Percentiles rank a stretch among this genome's conserved stretches.
phyloP scores from a whole-genome alignment of 2,797 vertebrate species.

The Sternotherus odoratus region DNA sequence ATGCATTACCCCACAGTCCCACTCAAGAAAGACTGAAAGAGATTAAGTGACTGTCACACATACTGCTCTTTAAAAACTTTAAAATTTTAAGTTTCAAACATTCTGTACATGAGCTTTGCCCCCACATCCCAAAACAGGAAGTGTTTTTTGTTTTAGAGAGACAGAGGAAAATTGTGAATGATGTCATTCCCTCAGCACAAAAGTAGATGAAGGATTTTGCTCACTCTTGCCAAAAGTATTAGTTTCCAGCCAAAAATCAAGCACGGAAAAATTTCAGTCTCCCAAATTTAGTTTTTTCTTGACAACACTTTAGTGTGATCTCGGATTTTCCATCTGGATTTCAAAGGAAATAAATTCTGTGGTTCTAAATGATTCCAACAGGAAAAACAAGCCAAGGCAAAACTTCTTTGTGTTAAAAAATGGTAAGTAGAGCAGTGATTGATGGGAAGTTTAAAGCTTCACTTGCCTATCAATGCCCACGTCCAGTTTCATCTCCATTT shows the following conservation, averaged over 20 bases:
- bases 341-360: background rate
- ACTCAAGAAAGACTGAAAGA: no score
- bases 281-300: background rate
- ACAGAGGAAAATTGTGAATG: constrained; percentile 37
- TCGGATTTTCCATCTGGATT: background rate
- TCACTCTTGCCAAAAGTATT: background rate
- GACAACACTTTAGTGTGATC: background rate
- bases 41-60: no score
- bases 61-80: constrained; percentile 7
- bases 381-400: background rate
- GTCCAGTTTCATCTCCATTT: constrained; percentile 99
- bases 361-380: background rate
- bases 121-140: background rate
- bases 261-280: background rate
- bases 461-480: constrained; percentile 96
- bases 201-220: background rate
- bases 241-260: background rate
- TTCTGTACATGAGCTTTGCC: constrained; percentile 7
- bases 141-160: background rate
- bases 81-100: background rate
- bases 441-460: constrained; percentile 15
- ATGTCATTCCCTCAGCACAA: background rate
- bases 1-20: constrained; percentile 63
- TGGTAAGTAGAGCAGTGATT: background rate
- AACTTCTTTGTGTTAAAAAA: background rate